Base-by-base conservation (phyloP, 2,113 vertebrate genomes). In the Callaeas wilsoni region DNA sequence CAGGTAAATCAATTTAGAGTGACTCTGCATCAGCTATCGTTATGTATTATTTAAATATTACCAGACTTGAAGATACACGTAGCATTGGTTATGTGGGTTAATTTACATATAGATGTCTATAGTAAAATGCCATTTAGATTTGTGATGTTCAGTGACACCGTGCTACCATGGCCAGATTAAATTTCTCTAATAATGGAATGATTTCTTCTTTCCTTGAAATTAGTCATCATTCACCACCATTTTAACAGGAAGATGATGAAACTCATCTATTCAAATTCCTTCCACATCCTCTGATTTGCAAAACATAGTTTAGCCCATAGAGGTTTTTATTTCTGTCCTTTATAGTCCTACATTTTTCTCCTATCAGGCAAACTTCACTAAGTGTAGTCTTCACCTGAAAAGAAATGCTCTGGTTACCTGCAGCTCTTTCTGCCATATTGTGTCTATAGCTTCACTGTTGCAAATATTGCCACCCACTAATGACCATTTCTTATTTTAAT, bases 1-100 rank as follows among this genome's bases (percentile, higher is more conserved):
- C 84, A 75, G 84, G 81, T 93, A 96, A 85, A 95, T 94, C 94
- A 79, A 12, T 93, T 93, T 59, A 42, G 65, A 91, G 87, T 50
- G 16, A 53, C 53, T 87, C 87, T 73, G 23, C 62, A 84, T 79
- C 57, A 87, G 30, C 65, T 79, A 42, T 96, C 1, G 0, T 69
- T 82, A 62, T 35, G 25, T 71, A 42, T 71, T 93, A 93, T 93
- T 93, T 87, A 82, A 85, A 91, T 82, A 79, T 26, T 33, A 95
- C 46, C 67, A 91, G 52, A 89, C 93, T 81, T 93, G 93, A 96
- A 84, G 73, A 84, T 91, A 89, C 84, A 83, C 76, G 81, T 49
- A 84, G 49, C 50, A 65, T 93, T 52, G 25, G 65, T 68, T 71
- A 73, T 46, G n/a, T 76, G 62, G 47, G n/a, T 49, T 73, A 55